Evolutionary conservation across 2,888 invertebrate genomes (phyloP), one percentile per base, ranked within the genome.

Genomic region (Zeuzera pyrina): DNA sequence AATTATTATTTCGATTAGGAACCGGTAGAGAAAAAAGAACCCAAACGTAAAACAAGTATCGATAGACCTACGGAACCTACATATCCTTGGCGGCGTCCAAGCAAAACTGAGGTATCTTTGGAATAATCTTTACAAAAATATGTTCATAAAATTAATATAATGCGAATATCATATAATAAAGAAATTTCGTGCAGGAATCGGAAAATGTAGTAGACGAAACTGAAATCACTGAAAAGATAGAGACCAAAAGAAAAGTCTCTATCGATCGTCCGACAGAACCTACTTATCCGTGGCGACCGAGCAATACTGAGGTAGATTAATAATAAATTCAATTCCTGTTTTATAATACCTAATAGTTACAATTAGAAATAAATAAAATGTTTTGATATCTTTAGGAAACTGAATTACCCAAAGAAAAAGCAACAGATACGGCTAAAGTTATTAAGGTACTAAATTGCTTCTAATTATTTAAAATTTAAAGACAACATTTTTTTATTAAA

Each of bases 261-360:
- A 31, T 36, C n/a, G 39, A 39, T 15, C 16, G 16, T 25, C 30
- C 33, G 7, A 22, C 33, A 19, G 39, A 42, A 26, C 22, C 31
- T 12, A 28, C 26, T 8, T 47, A 50, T 37, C 53, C 55, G 33
- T 45, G 51, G 49, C 49, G 46, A 30, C 41, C 46, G 12, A 54
- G 42, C 31, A 55, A 53, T 38, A 28, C 45, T 16, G 58, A 63
- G 62, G 62, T 64, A 43, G 12, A 30, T n/a, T n/a, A n/a, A n/a
- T n/a, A n/a, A n/a, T n/a, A n/a, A n/a, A n/a, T n/a, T n/a, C n/a
- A n/a, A n/a, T n/a, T n/a, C n/a, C n/a, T n/a, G n/a, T n/a, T n/a
- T n/a, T n/a, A n/a, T n/a, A n/a, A n/a, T n/a, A n/a, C n/a, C n/a
- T n/a, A n/a, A n/a, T n/a, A n/a, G n/a, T n/a, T n/a, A n/a, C n/a